Conservation (phyloP, 2,797 vertebrate genomes). For the Enteromius unitaeniatus region DNA sequence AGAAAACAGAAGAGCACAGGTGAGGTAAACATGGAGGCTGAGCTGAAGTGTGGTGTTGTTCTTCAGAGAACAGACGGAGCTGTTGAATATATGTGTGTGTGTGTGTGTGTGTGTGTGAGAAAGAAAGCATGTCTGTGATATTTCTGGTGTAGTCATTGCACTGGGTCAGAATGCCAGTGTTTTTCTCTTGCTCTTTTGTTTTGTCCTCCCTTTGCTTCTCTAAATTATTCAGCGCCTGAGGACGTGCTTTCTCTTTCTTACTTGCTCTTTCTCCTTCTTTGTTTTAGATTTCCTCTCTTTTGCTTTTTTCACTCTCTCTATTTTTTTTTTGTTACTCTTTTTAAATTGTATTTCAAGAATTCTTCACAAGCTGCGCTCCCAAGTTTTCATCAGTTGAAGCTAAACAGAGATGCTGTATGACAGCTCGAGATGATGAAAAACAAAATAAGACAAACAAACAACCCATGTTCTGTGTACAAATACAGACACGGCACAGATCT, state of each 20-base stretch:
- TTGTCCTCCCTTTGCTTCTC: slow-evolving; percentile 73
- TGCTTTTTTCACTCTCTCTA: slow-evolving; percentile 36
- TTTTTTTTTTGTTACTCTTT: slow-evolving; percentile 28
- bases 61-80: slow-evolving; percentile 66
- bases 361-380: slow-evolving; percentile 23
- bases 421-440: slow-evolving; percentile 6
- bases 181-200: slow-evolving; percentile 80
- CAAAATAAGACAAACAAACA: slow-evolving; percentile 18
- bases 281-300: slow-evolving; percentile 31
- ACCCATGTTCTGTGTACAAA: not conserved
- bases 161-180: slow-evolving; percentile 82
- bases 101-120: not conserved
- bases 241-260: slow-evolving; percentile 59
- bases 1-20: not conserved
- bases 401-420: slow-evolving; percentile 1
- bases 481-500: not conserved
- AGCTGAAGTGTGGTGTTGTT: slow-evolving; percentile 52
- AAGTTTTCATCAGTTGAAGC: slow-evolving; percentile 31
- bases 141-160: slow-evolving; percentile 70
- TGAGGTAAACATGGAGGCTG: not conserved
- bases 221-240: slow-evolving; percentile 83
- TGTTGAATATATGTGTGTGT: slow-evolving; percentile 11
- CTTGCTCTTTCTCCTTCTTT: slow-evolving; percentile 47
- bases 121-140: slow-evolving; percentile 10
- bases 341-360: slow-evolving; percentile 41